Conservation (phyloP, 2,113 vertebrate species). For the Saccopteryx bilineata region DNA sequence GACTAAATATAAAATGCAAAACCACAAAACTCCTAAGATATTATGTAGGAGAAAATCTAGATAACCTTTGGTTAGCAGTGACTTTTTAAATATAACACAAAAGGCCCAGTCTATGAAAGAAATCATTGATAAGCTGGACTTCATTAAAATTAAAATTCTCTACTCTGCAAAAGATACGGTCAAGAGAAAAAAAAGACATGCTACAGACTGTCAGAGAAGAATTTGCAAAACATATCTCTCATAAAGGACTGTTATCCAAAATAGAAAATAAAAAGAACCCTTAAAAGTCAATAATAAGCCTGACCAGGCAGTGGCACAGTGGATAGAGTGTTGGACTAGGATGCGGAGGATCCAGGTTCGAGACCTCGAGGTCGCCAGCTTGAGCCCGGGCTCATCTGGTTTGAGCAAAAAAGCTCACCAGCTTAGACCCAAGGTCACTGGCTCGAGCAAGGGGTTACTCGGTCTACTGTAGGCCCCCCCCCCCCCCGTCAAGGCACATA, state of each 20-base stretch:
- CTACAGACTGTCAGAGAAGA: neutral
- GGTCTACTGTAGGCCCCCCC: too few species aligned
- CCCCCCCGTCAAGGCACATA: too few species aligned
- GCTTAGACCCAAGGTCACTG: too few species aligned
- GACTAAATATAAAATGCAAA: too few species aligned
- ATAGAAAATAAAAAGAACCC: neutral
- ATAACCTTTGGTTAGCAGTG: neutral
- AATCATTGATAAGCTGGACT: neutral
- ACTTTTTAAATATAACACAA: neutral
- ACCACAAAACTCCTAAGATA: too few species aligned
- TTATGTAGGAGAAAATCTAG: neutral
- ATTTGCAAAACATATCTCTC: neutral
- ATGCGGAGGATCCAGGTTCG: too few species aligned
- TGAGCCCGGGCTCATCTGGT: too few species aligned
- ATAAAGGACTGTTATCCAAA: conserved; percentile 2
- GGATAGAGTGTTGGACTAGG: too few species aligned
- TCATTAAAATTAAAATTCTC: conserved; percentile 17
- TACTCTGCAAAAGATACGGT: neutral
- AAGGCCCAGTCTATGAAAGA: neutral
- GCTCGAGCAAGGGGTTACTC: too few species aligned
- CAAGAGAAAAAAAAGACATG: neutral
- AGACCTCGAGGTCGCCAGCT: too few species aligned
- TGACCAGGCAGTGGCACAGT: too few species aligned
- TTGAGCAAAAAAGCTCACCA: too few species aligned
- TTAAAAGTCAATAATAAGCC: neutral